A percentile compares a stretch with the other conserved stretches of the same genome.
These are phyloP conservation scores for Microctenopoma lineatum DNA, from an alignment of 2,797 vertebrate genomes.

Conservation along the genomic window DNA sequence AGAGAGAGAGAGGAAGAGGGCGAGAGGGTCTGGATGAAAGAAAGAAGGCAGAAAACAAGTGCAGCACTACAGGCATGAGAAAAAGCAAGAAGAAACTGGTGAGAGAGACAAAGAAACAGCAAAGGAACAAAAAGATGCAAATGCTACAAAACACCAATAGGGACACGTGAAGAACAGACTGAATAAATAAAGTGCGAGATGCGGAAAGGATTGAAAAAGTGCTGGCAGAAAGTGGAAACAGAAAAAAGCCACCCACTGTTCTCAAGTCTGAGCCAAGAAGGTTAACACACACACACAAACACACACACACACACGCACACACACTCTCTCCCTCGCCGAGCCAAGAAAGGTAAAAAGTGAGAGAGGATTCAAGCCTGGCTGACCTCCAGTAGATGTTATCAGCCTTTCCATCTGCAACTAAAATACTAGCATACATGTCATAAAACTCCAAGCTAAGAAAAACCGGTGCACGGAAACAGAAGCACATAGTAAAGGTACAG, in stretches of 20 bases:
- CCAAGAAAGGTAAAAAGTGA: conserved; percentile 58
- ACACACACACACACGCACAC: conserved; percentile 1
- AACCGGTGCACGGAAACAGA: not conserved
- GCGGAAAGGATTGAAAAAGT: conserved; percentile 21
- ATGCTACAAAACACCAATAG: conserved; percentile 7
- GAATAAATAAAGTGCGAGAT: conserved; percentile 23
- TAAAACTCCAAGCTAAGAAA: not conserved
- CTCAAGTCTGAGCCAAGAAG: conserved; percentile 40
- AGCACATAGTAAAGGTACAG: not conserved
- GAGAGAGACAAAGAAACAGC: conserved; percentile 6
- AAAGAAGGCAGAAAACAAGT: conserved; percentile 19
- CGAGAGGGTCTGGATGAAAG: conserved; percentile 17
- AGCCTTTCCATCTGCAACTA: conserved; percentile 61
- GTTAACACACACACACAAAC: conserved; percentile 8
- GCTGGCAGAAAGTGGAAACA: conserved; percentile 50
- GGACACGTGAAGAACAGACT: conserved; percentile 10
- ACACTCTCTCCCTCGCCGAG: not conserved
- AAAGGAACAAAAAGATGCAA: not conserved
- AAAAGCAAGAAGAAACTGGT: not conserved
- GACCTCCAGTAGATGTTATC: conserved; percentile 75
- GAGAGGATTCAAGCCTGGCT: conserved; percentile 66
- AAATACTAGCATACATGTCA: conserved; percentile 45
- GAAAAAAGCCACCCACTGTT: conserved; percentile 61
- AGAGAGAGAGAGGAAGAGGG: conserved; percentile 34
- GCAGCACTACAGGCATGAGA: not conserved